A percentile compares a stretch with the other conserved stretches of the same genome.
These are phyloP conservation scores for Leptopilina clavipes DNA, from an alignment of 1,140 invertebrate species.

Conservation along the genomic window DNA sequence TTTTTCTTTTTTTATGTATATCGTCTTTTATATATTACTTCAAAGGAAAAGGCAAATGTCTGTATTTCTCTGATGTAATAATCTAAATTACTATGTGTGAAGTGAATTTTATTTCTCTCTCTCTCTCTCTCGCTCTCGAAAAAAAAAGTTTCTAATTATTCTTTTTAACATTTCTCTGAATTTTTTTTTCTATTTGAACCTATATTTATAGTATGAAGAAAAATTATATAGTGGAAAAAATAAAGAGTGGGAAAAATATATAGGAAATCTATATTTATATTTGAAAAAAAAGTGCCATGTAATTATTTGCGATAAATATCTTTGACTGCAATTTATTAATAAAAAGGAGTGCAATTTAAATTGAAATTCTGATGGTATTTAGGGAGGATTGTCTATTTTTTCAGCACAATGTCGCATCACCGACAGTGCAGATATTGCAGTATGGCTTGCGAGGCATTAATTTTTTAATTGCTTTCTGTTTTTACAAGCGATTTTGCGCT, in stretches of 20 bases:
- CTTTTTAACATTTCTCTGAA: not conserved
- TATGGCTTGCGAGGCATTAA: constrained; percentile 33
- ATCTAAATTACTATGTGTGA: not conserved
- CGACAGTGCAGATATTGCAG: constrained; percentile 18
- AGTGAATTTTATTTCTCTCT: constrained; percentile 1
- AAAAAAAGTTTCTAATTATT: not conserved
- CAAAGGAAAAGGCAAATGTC: not conserved
- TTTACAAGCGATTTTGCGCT: constrained; percentile 34
- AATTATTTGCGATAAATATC: too few species aligned
- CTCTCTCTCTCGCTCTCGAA: too few species aligned
- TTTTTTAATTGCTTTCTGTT: constrained; percentile 35
- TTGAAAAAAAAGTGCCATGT: too few species aligned
- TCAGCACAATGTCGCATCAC: constrained; percentile 5
- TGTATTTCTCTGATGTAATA: not conserved
- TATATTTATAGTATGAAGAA: too few species aligned
- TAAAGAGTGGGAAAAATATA: too few species aligned
- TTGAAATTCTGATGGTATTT: constrained; percentile 5
- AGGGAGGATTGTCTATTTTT: constrained; percentile 1
- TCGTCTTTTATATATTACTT: too few species aligned
- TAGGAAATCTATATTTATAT: too few species aligned
- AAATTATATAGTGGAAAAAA: too few species aligned
- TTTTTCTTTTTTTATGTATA: not conserved
- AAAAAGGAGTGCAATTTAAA: constrained; percentile 6
- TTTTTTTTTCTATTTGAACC: not conserved
- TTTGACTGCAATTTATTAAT: constrained; percentile 12